A percentile compares a stretch with the other conserved stretches of the same genome.
phyloP scores from a whole-genome alignment of 1,140 invertebrate genomes.

The Drosophila lacertosa region DNA sequence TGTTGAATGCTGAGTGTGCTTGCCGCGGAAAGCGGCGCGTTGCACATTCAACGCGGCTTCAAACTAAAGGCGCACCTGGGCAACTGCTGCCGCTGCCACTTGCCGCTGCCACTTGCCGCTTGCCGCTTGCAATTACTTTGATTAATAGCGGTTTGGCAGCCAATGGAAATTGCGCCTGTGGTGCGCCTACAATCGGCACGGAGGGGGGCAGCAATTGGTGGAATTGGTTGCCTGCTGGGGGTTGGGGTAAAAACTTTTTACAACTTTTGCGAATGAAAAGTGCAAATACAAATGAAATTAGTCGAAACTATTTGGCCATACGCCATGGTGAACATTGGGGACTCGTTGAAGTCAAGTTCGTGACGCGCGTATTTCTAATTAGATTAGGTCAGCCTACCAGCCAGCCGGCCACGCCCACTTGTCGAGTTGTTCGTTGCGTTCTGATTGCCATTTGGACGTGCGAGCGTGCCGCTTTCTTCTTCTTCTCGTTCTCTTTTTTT shows the following conservation, averaged over 20 bases:
- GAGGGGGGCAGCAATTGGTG: too few species aligned
- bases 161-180: conserved; percentile 54
- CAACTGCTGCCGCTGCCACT: conserved; percentile 35
- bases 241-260: conserved; percentile 43
- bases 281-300: conserved; percentile 79
- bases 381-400: conserved; percentile 56
- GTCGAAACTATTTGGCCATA: conserved; percentile 72
- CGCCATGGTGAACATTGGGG: conserved; percentile 15
- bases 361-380: conserved; percentile 79
- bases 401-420: conserved; percentile 8
- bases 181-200: neutral
- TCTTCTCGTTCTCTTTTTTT: conserved; percentile 17
- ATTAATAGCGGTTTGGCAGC: conserved; percentile 70
- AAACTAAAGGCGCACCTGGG: conserved; percentile 14
- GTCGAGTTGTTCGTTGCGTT: conserved; percentile 34
- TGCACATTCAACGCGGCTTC: too few species aligned
- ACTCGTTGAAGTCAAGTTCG: conserved; percentile 68
- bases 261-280: conserved; percentile 60
- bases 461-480: conserved; percentile 15
- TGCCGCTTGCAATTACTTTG: conserved; percentile 69
- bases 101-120: conserved; percentile 49
- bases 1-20: too few species aligned
- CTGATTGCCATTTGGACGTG: conserved; percentile 67
- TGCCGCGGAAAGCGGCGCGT: too few species aligned
- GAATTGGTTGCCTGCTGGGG: neutral